phyloP scores from a whole-genome alignment of 2,888 invertebrate genomes.

The Meiosimyza platycephala region DNA sequence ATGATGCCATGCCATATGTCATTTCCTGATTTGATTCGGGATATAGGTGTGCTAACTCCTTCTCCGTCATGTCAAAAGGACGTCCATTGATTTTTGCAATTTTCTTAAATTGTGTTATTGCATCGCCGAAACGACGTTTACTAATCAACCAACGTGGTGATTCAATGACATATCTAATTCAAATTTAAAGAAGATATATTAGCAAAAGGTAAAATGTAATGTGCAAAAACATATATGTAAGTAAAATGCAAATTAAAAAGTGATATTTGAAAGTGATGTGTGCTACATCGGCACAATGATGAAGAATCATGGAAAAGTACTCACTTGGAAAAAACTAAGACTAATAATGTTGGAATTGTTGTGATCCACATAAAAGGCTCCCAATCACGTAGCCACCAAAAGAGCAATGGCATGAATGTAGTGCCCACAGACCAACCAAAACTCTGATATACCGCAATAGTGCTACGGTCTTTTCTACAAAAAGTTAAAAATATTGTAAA shows the following conservation, averaged over 20 bases:
- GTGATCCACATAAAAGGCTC: conserved; percentile 68
- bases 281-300: background rate
- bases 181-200: conserved; percentile 11
- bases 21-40: conserved; percentile 61
- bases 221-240: conserved; percentile 44
- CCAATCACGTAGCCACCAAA: conserved; percentile 70
- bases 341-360: conserved; percentile 67
- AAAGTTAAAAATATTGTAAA: background rate
- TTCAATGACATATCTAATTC: conserved; percentile 71
- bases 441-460: conserved; percentile 69
- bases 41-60: conserved; percentile 67
- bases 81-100: conserved; percentile 72
- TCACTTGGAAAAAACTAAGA: conserved; percentile 68
- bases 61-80: conserved; percentile 63
- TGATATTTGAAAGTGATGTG: no score
- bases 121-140: conserved; percentile 68
- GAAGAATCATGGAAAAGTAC: conserved; percentile 42
- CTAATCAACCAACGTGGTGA: conserved; percentile 75
- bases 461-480: conserved; percentile 67
- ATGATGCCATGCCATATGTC: conserved; percentile 69
- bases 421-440: conserved; percentile 70
- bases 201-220: conserved; percentile 34
- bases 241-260: no score
- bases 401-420: conserved; percentile 68
- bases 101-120: conserved; percentile 68